Evolutionary conservation across 2,113 vertebrate genomes (phyloP).

Genomic region (Tragelaphus imberbis): DNA sequence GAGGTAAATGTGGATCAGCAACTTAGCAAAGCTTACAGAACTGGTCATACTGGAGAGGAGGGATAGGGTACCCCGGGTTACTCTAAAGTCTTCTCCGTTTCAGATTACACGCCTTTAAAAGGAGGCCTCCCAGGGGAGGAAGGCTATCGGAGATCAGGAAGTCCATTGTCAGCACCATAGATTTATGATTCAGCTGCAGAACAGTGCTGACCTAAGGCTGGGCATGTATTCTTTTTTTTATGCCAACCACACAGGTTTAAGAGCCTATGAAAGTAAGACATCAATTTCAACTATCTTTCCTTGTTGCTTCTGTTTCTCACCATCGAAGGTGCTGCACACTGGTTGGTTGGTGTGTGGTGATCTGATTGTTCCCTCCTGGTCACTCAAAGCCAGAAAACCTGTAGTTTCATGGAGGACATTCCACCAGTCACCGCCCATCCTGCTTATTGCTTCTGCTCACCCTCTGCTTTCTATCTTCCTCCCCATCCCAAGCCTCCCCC

Average conservation of each 20-base stretch:
- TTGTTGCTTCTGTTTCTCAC: background rate
- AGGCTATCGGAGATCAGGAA: background rate
- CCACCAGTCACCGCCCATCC: no score
- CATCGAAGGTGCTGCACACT: background rate
- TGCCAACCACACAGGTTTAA: background rate
- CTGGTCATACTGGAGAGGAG: background rate
- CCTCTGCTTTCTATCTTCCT: background rate
- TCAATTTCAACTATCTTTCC: background rate
- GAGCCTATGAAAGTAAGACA: background rate
- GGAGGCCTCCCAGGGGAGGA: background rate
- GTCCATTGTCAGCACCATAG: background rate
- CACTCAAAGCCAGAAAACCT: background rate
- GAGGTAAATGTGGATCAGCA: background rate
- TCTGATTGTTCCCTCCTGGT: background rate
- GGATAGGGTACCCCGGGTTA: background rate
- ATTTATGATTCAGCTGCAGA: background rate
- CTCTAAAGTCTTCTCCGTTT: background rate
- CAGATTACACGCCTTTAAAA: background rate
- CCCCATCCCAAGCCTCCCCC: background rate
- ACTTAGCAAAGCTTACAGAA: background rate
- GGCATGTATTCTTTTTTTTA: background rate
- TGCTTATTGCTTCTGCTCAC: background rate
- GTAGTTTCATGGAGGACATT: no score
- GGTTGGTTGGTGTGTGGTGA: background rate
- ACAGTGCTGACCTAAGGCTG: background rate